phyloP scores from a whole-genome alignment of 2,113 vertebrate genomes.

The Mastomys natalensis region DNA sequence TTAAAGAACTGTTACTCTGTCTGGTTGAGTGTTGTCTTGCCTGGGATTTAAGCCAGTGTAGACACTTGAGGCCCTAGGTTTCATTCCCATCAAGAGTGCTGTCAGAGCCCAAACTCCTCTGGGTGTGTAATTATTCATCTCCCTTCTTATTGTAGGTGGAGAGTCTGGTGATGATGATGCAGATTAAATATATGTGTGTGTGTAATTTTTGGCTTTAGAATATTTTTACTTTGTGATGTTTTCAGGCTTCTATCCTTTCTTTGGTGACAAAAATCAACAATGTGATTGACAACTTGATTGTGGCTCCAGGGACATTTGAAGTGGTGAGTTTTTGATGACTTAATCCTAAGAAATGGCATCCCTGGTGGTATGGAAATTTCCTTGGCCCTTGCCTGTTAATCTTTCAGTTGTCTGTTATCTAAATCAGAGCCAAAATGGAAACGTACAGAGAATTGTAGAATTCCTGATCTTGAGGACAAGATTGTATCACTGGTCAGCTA shows the following conservation, averaged over 20 bases:
- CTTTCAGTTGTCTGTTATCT: fast-evolving
- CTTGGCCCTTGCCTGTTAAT: background rate
- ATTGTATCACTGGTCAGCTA: background rate
- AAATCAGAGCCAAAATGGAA: conserved; percentile 21
- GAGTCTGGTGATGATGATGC: background rate
- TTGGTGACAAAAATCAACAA: conserved; percentile 99
- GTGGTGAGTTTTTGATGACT: conserved; percentile 91
- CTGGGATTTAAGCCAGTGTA: background rate
- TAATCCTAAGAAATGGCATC: background rate
- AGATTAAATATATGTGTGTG: background rate
- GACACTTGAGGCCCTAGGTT: background rate
- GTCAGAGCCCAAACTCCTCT: background rate
- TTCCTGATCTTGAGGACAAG: background rate
- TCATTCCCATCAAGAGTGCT: background rate
- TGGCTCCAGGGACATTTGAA: conserved; percentile 97
- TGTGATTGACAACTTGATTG: conserved; percentile 97
- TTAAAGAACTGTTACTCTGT: background rate
- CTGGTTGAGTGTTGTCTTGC: background rate
- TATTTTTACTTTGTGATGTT: conserved; percentile 3
- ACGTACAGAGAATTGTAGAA: conserved; percentile 19
- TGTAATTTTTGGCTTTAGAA: background rate
- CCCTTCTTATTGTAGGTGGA: background rate
- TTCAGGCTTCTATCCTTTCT: conserved; percentile 97
- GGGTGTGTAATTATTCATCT: background rate
- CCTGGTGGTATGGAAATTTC: background rate